Conservation (phyloP, 1,140 invertebrate genomes). For the Eriosoma lanigerum region DNA sequence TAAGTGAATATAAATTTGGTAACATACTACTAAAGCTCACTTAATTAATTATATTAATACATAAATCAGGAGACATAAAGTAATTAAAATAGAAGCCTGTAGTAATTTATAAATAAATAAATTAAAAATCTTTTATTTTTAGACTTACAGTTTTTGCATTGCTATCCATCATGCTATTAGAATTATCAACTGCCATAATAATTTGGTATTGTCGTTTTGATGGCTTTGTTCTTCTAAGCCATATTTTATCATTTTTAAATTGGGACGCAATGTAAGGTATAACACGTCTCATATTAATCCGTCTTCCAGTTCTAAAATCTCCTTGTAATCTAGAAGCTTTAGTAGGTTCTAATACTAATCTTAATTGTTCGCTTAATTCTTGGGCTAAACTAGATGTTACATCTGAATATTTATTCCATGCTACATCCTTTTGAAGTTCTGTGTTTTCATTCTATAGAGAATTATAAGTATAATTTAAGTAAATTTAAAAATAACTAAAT, state of each 20-base stretch:
- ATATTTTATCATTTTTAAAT: conserved; percentile 99
- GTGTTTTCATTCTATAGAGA: conserved; percentile 20
- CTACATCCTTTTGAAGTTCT: conserved; percentile 52
- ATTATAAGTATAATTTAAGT: background rate
- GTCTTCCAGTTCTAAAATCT: conserved; percentile 93
- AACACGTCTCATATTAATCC: conserved; percentile 97
- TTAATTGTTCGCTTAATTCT: conserved; percentile 89
- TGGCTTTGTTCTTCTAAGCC: conserved; percentile 92
- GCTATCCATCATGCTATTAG: conserved; percentile 88
- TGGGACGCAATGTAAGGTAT: conserved; percentile 98
- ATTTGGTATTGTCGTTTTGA: conserved; percentile 97
- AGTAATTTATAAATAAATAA: no score
- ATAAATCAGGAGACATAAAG: no score
- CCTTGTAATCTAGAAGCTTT: conserved; percentile 87
- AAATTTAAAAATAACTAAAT: background rate
- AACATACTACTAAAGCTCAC: no score
- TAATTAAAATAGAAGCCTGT: no score
- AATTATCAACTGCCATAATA: conserved; percentile 95
- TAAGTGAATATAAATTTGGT: no score
- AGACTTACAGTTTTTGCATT: conserved; percentile 73
- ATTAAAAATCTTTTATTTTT: background rate
- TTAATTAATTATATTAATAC: no score
- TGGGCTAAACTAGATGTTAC: conserved; percentile 73
- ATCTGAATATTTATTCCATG: conserved; percentile 64
- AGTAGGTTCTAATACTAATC: conserved; percentile 93